phyloP scores from a whole-genome alignment of 1,140 invertebrate species.

The Arion vulgaris region DNA sequence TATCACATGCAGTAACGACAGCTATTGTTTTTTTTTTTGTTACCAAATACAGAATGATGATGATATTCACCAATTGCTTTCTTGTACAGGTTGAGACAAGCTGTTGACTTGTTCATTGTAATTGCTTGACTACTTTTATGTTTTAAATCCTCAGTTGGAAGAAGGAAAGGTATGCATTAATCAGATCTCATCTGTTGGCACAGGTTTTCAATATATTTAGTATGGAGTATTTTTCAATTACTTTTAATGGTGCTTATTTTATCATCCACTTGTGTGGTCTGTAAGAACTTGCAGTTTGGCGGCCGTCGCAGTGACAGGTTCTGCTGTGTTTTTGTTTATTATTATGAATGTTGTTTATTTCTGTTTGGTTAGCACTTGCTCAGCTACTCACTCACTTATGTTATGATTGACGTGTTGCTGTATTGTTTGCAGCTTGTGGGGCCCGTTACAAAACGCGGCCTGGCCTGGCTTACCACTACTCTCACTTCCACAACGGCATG shows the following conservation, averaged over 20 bases:
- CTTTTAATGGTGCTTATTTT: conserved; percentile 15
- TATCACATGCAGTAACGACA: too few relatives aligned
- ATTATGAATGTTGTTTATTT: background rate
- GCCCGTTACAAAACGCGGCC: conserved; percentile 97
- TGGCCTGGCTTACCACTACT: conserved; percentile 96
- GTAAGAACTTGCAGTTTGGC: background rate
- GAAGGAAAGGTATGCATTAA: conserved; percentile 33
- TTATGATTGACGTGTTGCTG: conserved; percentile 37
- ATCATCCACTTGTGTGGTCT: background rate
- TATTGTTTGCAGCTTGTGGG: conserved; percentile 85
- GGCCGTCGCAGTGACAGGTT: background rate
- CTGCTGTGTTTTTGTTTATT: background rate
- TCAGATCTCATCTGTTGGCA: background rate
- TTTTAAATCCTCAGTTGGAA: conserved; percentile 39
- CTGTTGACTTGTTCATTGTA: too few relatives aligned
- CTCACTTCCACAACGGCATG: conserved; percentile 88
- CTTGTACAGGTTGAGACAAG: too few relatives aligned
- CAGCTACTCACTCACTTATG: conserved; percentile 18
- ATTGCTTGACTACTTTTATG: background rate
- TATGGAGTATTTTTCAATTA: conserved; percentile 12
- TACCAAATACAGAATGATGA: too few relatives aligned
- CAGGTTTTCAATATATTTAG: conserved; percentile 16
- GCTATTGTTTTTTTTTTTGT: too few relatives aligned
- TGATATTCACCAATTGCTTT: too few relatives aligned
- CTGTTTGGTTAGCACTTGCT: conserved; percentile 26